Conservation (phyloP, 1,140 invertebrate species). For the Glossosoma conforme region DNA sequence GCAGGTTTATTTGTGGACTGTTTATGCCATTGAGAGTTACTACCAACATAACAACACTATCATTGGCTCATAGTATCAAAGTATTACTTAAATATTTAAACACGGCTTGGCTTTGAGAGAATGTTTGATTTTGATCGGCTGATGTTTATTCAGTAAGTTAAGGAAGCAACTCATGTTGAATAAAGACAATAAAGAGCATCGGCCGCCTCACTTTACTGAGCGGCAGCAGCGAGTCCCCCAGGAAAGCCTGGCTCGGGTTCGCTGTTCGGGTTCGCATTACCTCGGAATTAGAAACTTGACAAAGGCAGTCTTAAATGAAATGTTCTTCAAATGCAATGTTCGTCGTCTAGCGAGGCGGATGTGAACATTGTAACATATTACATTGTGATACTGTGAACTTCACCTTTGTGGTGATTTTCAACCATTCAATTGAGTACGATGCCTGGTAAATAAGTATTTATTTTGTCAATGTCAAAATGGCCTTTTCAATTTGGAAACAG, state of each 20-base stretch:
- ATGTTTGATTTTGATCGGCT: no score
- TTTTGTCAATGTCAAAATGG: neutral
- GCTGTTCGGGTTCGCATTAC: no score
- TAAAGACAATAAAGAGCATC: neutral
- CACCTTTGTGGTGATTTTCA: neutral
- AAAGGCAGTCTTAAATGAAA: neutral
- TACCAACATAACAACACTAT: no score
- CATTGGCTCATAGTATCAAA: no score
- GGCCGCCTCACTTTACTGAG: no score
- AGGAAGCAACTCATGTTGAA: no score
- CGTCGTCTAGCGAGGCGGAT: neutral
- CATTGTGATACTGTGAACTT: slow-evolving; percentile 5
- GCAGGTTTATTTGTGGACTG: neutral
- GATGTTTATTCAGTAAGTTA: no score
- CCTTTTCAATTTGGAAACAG: neutral
- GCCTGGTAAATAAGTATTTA: slow-evolving; percentile 1
- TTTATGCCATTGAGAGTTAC: neutral
- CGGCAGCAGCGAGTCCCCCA: neutral
- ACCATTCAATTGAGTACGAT: slow-evolving; percentile 1
- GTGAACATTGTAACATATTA: slow-evolving; percentile 2
- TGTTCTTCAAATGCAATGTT: no score
- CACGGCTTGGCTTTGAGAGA: no score
- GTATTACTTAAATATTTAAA: no score
- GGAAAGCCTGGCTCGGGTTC: neutral
- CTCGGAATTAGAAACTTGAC: neutral